Percentiles rank a stretch among this genome's conserved stretches.
Conservation (phyloP, 2,888 invertebrate genomes). For the Athripsodes cinereus region DNA sequence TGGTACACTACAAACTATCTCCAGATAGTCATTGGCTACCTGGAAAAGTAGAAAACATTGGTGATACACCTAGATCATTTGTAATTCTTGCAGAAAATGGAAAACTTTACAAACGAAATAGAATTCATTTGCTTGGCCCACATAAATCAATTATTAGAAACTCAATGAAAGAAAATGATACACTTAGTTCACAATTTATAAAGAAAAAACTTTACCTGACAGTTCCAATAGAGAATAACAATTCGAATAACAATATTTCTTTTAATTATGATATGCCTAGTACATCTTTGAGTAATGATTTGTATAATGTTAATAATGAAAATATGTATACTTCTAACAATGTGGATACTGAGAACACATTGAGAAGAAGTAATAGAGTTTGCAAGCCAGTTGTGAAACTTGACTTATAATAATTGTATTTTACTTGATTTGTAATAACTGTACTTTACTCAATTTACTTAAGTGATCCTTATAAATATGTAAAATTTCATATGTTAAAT, state of each 20-base stretch:
- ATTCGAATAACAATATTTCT: background rate
- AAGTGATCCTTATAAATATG: background rate
- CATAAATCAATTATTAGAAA: background rate
- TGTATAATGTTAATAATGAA: too few species aligned
- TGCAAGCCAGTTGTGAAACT: background rate
- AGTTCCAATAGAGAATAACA: background rate
- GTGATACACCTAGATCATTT: background rate
- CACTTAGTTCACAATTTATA: background rate
- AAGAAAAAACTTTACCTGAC: background rate
- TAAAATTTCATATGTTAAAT: background rate
- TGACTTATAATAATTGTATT: too few species aligned
- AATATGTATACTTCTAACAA: too few species aligned
- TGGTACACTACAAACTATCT: background rate
- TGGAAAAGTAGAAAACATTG: background rate
- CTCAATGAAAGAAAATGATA: background rate
- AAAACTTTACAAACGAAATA: background rate
- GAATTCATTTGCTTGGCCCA: background rate
- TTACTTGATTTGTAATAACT: background rate
- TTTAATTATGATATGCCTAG: too few species aligned
- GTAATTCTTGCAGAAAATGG: background rate
- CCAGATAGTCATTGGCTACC: background rate
- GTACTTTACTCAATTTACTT: background rate
- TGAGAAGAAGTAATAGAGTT: background rate
- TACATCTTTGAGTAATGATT: too few species aligned
- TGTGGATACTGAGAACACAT: background rate